A percentile compares a stretch with the other conserved stretches of the same genome.
These are phyloP conservation scores for Nemotelus pantherinus DNA, from an alignment of 2,888 invertebrate genomes.

Conservation along the genomic window DNA sequence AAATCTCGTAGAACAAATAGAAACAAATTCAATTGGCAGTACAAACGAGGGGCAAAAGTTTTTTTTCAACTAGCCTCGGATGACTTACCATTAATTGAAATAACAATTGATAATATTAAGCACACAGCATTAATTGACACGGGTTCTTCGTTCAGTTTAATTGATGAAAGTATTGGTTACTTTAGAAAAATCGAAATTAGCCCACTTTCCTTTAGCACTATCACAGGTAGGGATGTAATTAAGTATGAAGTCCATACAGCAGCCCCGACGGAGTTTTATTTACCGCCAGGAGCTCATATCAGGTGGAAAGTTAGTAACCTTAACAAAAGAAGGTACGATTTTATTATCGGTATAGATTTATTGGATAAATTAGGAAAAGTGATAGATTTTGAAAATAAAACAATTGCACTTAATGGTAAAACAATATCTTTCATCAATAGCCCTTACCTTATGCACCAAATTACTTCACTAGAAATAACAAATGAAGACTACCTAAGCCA, in stretches of 20 bases:
- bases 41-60: neutral
- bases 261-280: too few relatives aligned
- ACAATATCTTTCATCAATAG: too few relatives aligned
- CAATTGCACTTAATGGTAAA: neutral
- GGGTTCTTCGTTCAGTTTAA: constrained; percentile 39
- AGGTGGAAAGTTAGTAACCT: constrained; percentile 44
- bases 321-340: constrained; percentile 35
- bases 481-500: neutral
- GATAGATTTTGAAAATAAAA: neutral
- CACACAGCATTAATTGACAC: constrained; percentile 42
- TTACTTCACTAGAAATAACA: too few relatives aligned
- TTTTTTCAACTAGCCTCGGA: constrained; percentile 9
- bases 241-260: too few relatives aligned
- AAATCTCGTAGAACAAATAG: too few relatives aligned
- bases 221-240: too few relatives aligned
- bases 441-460: too few relatives aligned
- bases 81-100: constrained; percentile 2
- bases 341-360: neutral
- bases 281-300: constrained; percentile 23
- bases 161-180: too few relatives aligned
- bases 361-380: neutral
- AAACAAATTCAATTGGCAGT: too few relatives aligned
- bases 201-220: too few relatives aligned
- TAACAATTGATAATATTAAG: constrained; percentile 6
- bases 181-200: too few relatives aligned